These are phyloP conservation scores for Trachymyrmex cornetzi DNA, from an alignment of 1,140 invertebrate genomes.

Conservation along the genomic window DNA sequence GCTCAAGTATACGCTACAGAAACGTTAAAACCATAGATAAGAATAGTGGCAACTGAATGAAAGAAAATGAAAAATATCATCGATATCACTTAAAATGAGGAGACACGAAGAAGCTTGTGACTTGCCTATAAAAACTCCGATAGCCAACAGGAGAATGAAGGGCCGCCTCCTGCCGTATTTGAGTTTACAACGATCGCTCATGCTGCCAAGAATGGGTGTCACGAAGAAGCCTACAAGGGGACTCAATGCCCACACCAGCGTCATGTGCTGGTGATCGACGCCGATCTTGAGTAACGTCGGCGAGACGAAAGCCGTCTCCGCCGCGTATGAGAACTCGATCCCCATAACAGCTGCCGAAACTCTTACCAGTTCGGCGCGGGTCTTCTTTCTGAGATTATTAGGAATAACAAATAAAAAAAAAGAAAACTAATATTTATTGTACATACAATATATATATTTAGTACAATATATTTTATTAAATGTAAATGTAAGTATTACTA, in stretches of 20 bases:
- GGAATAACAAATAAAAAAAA: neutral
- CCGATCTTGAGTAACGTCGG: constrained; percentile 97
- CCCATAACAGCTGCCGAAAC: constrained; percentile 98
- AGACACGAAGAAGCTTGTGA: neutral
- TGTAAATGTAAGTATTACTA: neutral
- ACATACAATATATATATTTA: neutral
- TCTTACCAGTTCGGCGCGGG: constrained; percentile 92
- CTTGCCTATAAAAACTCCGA: constrained; percentile 95
- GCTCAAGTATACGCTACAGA: neutral
- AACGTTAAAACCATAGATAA: neutral
- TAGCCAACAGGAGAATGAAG: constrained; percentile 95
- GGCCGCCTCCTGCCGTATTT: constrained; percentile 94
- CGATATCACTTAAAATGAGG: neutral
- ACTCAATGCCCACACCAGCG: constrained; percentile 97
- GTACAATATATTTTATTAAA: neutral
- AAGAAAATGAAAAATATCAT: neutral
- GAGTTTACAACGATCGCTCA: constrained; percentile 95
- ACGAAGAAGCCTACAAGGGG: constrained; percentile 97
- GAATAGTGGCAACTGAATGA: neutral
- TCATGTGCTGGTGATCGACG: constrained; percentile 96
- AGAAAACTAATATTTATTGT: neutral
- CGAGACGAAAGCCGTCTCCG: constrained; percentile 98
- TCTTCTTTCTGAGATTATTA: constrained; percentile 89
- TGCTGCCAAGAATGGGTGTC: constrained; percentile 95
- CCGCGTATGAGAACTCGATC: constrained; percentile 98